Evolutionary conservation across 2,113 vertebrate species (phyloP).

Genomic region (Brevimyrus niger): DNA sequence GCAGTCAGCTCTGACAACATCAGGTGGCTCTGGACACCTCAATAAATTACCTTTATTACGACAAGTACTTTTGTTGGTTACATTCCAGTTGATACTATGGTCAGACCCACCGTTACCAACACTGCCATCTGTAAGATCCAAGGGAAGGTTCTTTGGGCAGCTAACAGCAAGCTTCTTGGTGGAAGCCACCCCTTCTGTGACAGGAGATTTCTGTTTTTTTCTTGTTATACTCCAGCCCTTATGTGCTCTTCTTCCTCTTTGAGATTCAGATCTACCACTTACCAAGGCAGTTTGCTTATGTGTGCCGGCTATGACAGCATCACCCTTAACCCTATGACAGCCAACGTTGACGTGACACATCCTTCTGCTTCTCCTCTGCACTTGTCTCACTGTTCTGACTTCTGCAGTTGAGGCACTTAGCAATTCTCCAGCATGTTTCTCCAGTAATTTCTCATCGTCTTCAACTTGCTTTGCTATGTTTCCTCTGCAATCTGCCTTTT

Average conservation of each 20-base stretch:
- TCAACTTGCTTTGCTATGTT: neutral
- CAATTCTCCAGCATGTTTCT: neutral
- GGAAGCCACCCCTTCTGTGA: neutral
- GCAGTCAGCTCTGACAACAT: neutral
- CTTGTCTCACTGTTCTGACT: neutral
- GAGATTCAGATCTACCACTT: neutral
- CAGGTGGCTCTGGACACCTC: neutral
- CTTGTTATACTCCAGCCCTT: neutral
- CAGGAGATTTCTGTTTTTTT: neutral
- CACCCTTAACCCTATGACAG: too few species aligned
- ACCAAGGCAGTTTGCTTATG: neutral
- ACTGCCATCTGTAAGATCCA: neutral
- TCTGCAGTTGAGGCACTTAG: neutral
- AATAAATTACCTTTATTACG: neutral
- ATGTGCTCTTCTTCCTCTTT: neutral
- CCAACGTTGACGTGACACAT: neutral
- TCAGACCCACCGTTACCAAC: neutral
- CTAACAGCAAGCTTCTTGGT: too few species aligned
- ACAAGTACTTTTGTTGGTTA: neutral
- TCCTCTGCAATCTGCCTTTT: neutral
- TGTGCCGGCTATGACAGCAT: neutral
- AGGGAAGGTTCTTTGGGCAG: neutral
- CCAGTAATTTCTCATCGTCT: neutral
- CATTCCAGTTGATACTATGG: neutral
- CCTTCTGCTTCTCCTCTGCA: neutral